These are phyloP conservation scores for Synergus umbraculus DNA, from an alignment of 2,888 invertebrate genomes.

Conservation along the genomic window DNA sequence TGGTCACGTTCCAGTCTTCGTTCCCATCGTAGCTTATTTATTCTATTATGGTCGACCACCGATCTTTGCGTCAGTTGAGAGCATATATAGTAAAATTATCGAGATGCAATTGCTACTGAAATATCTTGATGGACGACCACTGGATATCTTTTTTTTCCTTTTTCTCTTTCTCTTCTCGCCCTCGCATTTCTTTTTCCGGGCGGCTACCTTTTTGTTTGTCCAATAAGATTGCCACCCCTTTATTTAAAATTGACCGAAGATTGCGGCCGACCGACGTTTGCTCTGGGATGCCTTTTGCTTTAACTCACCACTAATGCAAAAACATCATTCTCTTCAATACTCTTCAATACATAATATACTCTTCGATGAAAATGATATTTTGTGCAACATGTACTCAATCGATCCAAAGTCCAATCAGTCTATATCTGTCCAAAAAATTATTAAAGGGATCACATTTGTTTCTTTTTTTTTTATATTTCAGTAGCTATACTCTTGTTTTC, in stretches of 20 bases:
- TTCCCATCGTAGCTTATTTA: conserved; percentile 48
- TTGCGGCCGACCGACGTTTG: conserved; percentile 76
- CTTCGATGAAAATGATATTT: not conserved
- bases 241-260: conserved; percentile 74
- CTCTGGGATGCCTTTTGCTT: conserved; percentile 69
- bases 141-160: conserved; percentile 63
- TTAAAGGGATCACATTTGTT: too few relatives aligned
- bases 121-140: conserved; percentile 65
- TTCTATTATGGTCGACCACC: conserved; percentile 33
- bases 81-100: conserved; percentile 65
- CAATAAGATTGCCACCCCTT: conserved; percentile 71
- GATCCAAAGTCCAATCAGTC: too few relatives aligned
- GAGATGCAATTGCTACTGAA: conserved; percentile 72
- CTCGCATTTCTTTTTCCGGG: conserved; percentile 50
- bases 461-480: too few relatives aligned
- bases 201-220: conserved; percentile 72
- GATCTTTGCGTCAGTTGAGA: conserved; percentile 47
- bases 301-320: conserved; percentile 71
- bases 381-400: not conserved
- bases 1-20: conserved; percentile 45
- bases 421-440: too few relatives aligned
- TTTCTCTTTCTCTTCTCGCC: conserved; percentile 58
- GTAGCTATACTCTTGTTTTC: too few relatives aligned
- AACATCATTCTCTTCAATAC: conserved; percentile 62
- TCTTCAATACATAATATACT: conserved; percentile 36